A percentile compares a stretch with the other conserved stretches of the same genome.
These are phyloP conservation scores for Cabera pusaria DNA, from an alignment of 2,888 invertebrate species.

Conservation along the genomic window DNA sequence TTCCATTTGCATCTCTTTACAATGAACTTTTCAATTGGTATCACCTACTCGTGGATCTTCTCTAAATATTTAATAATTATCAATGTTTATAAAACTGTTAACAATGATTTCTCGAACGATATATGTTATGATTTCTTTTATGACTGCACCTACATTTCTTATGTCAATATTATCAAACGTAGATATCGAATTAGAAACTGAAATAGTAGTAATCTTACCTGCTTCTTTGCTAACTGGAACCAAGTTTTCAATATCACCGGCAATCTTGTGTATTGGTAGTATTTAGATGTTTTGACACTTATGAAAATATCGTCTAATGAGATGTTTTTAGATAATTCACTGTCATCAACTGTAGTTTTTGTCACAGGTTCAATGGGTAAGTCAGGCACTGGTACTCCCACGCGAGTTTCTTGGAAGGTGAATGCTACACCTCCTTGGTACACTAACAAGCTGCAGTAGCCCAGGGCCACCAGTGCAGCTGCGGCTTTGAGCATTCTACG, in stretches of 20 bases:
- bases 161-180: slow-evolving; percentile 18
- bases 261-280: slow-evolving; percentile 92
- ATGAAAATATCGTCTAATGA: slow-evolving; percentile 95
- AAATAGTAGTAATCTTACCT: slow-evolving; percentile 85
- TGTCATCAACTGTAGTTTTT: slow-evolving; percentile 62
- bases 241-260: slow-evolving; percentile 96
- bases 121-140: slow-evolving; percentile 9
- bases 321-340: slow-evolving; percentile 80
- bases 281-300: slow-evolving; percentile 96
- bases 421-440: slow-evolving; percentile 83
- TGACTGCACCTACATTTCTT: slow-evolving; percentile 1
- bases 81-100: slow-evolving; percentile 4
- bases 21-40: slow-evolving; percentile 18
- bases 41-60: too few relatives aligned
- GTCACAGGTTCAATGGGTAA: slow-evolving; percentile 80
- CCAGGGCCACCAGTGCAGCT: slow-evolving; percentile 79
- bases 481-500: slow-evolving; percentile 75
- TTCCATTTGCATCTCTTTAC: slow-evolving; percentile 21
- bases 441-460: slow-evolving; percentile 84
- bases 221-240: slow-evolving; percentile 95
- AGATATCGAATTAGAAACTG: neutral
- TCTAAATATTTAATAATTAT: too few relatives aligned
- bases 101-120: slow-evolving; percentile 11
- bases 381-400: slow-evolving; percentile 69
- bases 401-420: slow-evolving; percentile 76